Percentiles rank a stretch among this genome's conserved stretches.
phyloP scores from a whole-genome alignment of 2,888 invertebrate species.

The Formica aserva region DNA sequence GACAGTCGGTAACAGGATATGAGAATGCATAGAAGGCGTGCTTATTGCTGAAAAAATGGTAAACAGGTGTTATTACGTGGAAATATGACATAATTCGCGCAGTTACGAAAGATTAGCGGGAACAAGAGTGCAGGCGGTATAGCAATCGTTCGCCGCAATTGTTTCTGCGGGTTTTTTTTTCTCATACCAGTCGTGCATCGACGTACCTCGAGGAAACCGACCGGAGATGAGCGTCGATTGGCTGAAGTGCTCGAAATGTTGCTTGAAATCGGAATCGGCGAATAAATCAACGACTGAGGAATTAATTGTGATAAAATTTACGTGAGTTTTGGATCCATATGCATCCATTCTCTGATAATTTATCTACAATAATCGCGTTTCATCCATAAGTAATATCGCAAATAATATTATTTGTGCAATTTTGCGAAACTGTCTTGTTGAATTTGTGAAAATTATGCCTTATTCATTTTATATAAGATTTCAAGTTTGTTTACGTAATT shows the following conservation, averaged over 20 bases:
- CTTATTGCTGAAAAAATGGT: conserved; percentile 11
- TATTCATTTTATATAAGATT: not conserved
- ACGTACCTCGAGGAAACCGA: conserved; percentile 4
- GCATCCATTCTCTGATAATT: not conserved
- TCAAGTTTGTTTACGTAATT: not conserved
- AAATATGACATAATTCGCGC: conserved; percentile 48
- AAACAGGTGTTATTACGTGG: conserved; percentile 35
- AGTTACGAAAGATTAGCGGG: conserved; percentile 25
- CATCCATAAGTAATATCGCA: not conserved
- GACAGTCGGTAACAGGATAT: not conserved
- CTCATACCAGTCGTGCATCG: not conserved
- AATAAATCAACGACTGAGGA: not conserved
- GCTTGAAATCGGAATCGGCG: not conserved
- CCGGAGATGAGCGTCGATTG: conserved; percentile 71
- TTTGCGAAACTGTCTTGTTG: not conserved
- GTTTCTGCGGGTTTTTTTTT: not conserved
- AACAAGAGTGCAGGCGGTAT: not conserved
- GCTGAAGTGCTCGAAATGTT: conserved; percentile 59
- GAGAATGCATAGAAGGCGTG: not conserved
- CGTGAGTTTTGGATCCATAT: conserved; percentile 13
- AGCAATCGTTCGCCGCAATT: not conserved
- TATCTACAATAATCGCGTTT: not conserved
- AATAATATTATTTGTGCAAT: not conserved
- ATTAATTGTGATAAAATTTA: conserved; percentile 11
- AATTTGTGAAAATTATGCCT: not conserved